Evolutionary conservation across 2,113 vertebrate species (phyloP).

Genomic region (Macroglossus sobrinus): DNA sequence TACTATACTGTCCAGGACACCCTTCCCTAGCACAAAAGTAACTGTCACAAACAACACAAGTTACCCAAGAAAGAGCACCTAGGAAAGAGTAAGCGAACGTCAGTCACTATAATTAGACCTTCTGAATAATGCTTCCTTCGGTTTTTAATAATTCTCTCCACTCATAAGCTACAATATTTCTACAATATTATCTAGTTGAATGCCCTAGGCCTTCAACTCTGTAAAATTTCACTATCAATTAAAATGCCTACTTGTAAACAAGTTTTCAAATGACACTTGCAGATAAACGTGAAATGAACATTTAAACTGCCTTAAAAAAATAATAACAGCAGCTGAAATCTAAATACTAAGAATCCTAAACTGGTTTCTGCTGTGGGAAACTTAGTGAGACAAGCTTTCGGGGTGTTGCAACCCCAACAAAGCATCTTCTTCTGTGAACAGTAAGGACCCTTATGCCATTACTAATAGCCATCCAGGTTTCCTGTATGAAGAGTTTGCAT

Average conservation of each 20-base stretch:
- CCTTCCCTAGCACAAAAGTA: background rate
- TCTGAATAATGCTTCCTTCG: background rate
- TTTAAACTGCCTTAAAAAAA: constrained; percentile 52
- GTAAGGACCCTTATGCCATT: constrained; percentile 42
- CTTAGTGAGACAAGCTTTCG: constrained; percentile 39
- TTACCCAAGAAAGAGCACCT: background rate
- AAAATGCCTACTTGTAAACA: constrained; percentile 33
- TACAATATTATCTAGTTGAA: background rate
- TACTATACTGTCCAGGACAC: background rate
- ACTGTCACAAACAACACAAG: constrained; percentile 7
- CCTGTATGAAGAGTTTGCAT: constrained; percentile 81
- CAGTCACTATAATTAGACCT: background rate
- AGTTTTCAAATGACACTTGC: constrained; percentile 31
- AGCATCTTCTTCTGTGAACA: constrained; percentile 45
- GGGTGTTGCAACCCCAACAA: background rate
- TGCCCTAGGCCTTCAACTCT: constrained; percentile 43
- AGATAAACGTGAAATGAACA: constrained; percentile 6
- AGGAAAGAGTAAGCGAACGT: background rate
- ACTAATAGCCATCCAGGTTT: constrained; percentile 21
- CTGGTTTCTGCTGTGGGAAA: constrained; percentile 43
- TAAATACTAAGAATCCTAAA: constrained; percentile 40
- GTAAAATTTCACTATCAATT: constrained; percentile 53
- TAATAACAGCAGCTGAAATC: constrained; percentile 3
- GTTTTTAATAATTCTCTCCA: constrained; percentile 46
- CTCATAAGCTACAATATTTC: background rate